Evolutionary conservation across 2,888 invertebrate genomes (phyloP).

Genomic region (Blastobasis lacticolella): DNA sequence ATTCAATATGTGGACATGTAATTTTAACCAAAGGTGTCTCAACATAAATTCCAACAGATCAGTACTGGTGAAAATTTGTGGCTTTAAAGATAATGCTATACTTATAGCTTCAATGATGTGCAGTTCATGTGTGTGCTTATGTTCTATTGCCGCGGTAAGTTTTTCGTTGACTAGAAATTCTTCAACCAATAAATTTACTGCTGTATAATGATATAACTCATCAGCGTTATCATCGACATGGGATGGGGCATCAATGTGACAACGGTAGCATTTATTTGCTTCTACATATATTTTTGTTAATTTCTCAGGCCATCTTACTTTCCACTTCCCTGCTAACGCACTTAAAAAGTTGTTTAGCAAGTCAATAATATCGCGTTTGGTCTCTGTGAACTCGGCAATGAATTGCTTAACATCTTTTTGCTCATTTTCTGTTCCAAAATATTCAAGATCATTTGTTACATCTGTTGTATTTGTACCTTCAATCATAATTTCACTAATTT

Average conservation of each 20-base stretch:
- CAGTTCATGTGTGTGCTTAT: constrained; percentile 35
- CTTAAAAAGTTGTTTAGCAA: constrained; percentile 76
- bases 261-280: constrained; percentile 73
- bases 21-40: constrained; percentile 58
- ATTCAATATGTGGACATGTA: constrained; percentile 55
- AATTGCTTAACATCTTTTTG: constrained; percentile 77
- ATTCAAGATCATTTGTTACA: constrained; percentile 42
- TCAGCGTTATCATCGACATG: constrained; percentile 46
- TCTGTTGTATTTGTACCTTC: constrained; percentile 55
- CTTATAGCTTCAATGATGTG: constrained; percentile 53
- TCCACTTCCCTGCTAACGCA: constrained; percentile 76
- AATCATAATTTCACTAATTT: constrained; percentile 21
- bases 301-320: constrained; percentile 77
- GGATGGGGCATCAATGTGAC: constrained; percentile 56
- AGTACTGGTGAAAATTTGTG: constrained; percentile 43
- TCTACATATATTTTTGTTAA: constrained; percentile 74
- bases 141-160: constrained; percentile 30
- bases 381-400: constrained; percentile 74
- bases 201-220: constrained; percentile 45
- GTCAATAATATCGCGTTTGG: constrained; percentile 71
- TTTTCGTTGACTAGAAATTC: constrained; percentile 57
- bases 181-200: constrained; percentile 53
- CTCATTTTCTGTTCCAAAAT: constrained; percentile 80
- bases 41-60: constrained; percentile 50
- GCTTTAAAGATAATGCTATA: constrained; percentile 45